These are phyloP conservation scores for Nymphicus hollandicus DNA, from an alignment of 2,113 vertebrate species.

Conservation along the genomic window DNA sequence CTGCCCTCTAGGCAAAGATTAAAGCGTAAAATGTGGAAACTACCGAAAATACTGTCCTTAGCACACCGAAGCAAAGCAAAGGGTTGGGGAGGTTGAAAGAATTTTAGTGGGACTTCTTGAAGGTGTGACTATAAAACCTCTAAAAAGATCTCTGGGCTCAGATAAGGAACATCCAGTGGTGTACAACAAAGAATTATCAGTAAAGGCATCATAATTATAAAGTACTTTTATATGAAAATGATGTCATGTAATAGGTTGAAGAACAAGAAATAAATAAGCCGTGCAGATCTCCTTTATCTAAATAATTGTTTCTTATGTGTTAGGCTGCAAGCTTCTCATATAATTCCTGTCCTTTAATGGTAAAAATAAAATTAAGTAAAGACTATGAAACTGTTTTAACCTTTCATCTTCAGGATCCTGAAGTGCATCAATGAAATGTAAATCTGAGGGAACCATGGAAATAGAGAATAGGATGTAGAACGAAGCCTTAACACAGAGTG, in stretches of 20 bases:
- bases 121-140: background rate
- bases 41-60: background rate
- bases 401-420: background rate
- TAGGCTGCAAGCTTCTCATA: background rate
- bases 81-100: background rate
- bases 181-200: conserved; percentile 53
- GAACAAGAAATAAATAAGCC: conserved; percentile 55
- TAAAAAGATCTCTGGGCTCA: conserved; percentile 7
- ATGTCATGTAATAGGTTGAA: conserved; percentile 62
- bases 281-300: conserved; percentile 31
- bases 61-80: background rate
- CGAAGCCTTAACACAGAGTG: background rate
- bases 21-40: conserved; percentile 15
- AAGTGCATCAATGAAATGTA: background rate
- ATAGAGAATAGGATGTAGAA: background rate
- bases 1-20: conserved; percentile 57
- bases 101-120: background rate
- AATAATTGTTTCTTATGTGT: conserved; percentile 28
- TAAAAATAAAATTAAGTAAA: background rate
- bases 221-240: conserved; percentile 58
- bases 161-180: conserved; percentile 24
- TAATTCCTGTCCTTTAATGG: conserved; percentile 7
- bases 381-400: background rate
- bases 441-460: background rate
- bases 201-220: conserved; percentile 51